Evolutionary conservation across 2,888 invertebrate genomes (phyloP), one percentile per base, ranked within the genome.

Genomic region (Frankliniella intonsa): DNA sequence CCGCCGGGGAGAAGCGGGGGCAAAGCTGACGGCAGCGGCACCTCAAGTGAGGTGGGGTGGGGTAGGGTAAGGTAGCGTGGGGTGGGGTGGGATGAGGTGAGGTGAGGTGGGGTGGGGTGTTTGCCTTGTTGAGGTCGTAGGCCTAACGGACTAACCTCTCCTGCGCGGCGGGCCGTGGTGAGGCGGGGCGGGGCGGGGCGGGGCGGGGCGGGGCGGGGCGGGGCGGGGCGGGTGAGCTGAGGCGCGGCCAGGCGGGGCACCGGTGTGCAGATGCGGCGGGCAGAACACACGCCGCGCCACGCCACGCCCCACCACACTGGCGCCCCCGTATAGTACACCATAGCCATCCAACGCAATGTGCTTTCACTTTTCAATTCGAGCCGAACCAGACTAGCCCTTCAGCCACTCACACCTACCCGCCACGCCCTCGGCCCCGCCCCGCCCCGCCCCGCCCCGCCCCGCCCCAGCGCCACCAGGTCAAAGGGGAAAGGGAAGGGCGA

Each of bases 321-420:
- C 38, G 38, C 38, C 38, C 38, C 38, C 38, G 38, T 2, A 38
- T 5, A 38, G 3, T 38, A 38, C 38, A 38, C 38, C 38, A 38
- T 5, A 5, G 3, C 11, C 17, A 62, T 12, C 17, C 62, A 7
- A 7, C 11, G 69, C 25, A n/a, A 10, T 22, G 69, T 69, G 69
- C 69, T 76, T 76, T 76, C 69, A n/a, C 69, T 76, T 76, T 76
- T 62, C 62, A 62, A 62, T 62, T 62, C 62, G 62, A 62, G 62
- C 62, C 62, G 14, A 38, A 38, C 38, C 38, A 38, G 38, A 38
- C 38, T 2, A 38, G 38, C 38, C 38, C 38, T 38, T 38, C 38
- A 38, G 38, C 38, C 38, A 38, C 38, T 38, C 38, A 5, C 2
- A 38, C 38, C 38, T 38, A 5, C 5, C 38, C 38, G 38, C 38